These are phyloP conservation scores for Zeuzera pyrina DNA, from an alignment of 2,888 invertebrate species.

Conservation along the genomic window DNA sequence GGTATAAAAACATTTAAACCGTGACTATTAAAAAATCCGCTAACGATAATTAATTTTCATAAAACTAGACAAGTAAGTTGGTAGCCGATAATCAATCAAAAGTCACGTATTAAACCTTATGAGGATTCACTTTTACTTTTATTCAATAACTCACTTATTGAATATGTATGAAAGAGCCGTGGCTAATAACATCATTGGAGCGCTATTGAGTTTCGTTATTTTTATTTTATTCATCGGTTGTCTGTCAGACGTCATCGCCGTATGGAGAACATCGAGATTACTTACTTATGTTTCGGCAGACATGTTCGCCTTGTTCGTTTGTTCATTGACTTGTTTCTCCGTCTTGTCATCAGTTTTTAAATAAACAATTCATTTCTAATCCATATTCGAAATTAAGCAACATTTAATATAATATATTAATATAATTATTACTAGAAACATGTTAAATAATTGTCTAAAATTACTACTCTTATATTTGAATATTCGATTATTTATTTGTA, in stretches of 20 bases:
- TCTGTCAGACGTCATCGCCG: conserved; percentile 22
- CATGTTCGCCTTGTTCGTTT: conserved; percentile 27
- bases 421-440: too few species aligned
- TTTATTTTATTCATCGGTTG: conserved; percentile 33
- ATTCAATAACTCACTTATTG: conserved; percentile 50
- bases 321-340: conserved; percentile 1
- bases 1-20: conserved; percentile 12
- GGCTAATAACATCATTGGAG: conserved; percentile 43
- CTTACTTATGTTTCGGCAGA: conserved; percentile 32
- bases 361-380: not conserved
- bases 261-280: conserved; percentile 35
- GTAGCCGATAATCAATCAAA: conserved; percentile 42
- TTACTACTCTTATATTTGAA: too few species aligned
- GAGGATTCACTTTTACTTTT: conserved; percentile 65
- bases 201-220: conserved; percentile 40
- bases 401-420: too few species aligned
- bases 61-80: conserved; percentile 29
- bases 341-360: not conserved
- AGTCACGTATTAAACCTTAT: conserved; percentile 32
- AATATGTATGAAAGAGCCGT: conserved; percentile 47
- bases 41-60: conserved; percentile 31
- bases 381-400: too few species aligned
- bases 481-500: too few species aligned
- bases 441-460: too few species aligned
- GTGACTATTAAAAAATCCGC: not conserved